Evolutionary conservation across 2,888 invertebrate genomes (phyloP).

Genomic region (Ectobius pallidus): DNA sequence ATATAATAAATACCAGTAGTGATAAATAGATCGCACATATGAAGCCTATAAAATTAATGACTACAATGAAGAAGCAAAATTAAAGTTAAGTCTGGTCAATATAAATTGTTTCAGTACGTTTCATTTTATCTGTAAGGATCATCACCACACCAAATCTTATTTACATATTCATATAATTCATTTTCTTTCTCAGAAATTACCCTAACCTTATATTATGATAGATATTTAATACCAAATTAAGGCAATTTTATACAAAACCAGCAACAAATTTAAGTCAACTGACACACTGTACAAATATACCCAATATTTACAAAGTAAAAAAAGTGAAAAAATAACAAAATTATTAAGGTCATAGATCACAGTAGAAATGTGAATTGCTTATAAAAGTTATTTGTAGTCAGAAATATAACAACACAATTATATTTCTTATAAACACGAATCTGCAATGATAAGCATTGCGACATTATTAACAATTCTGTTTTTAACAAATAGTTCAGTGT

Average conservation of each 20-base stretch:
- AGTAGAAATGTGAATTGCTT: neutral
- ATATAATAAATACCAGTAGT: too few relatives aligned
- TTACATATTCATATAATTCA: too few relatives aligned
- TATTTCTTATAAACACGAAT: neutral
- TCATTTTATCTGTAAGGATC: neutral
- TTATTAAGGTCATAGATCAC: slow-evolving; percentile 15
- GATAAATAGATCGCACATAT: too few relatives aligned
- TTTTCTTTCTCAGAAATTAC: too few relatives aligned
- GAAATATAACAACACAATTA: neutral
- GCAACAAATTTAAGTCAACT: neutral
- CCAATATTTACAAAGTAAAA: slow-evolving; percentile 10
- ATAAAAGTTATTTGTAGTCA: slow-evolving; percentile 14
- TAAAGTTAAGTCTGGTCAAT: too few relatives aligned
- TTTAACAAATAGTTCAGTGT: too few relatives aligned
- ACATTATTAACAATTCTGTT: too few relatives aligned
- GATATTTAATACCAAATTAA: neutral
- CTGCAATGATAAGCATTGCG: neutral
- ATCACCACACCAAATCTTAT: too few relatives aligned
- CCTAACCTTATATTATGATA: neutral
- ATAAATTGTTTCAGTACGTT: neutral
- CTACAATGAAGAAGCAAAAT: too few relatives aligned
- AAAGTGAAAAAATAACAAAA: slow-evolving; percentile 5
- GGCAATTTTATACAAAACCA: neutral
- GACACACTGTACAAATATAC: slow-evolving; percentile 5
- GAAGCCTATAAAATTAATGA: too few relatives aligned